Evolutionary conservation across 2,113 vertebrate species (phyloP).

Genomic region (Myodes glareolus): DNA sequence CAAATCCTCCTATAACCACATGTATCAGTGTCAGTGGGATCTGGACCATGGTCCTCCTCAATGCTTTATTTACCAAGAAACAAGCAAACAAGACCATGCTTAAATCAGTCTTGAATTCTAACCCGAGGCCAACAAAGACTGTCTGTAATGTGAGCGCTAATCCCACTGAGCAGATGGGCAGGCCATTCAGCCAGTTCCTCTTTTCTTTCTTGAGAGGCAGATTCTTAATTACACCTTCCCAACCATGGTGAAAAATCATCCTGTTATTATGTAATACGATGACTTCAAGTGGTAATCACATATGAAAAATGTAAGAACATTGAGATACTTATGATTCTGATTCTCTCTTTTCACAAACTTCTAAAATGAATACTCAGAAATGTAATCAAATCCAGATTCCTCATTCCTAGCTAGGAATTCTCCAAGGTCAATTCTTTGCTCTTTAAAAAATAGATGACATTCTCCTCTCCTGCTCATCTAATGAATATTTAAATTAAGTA

Average conservation of each 20-base stretch:
- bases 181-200: background rate
- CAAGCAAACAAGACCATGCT: slow-evolving; percentile 7
- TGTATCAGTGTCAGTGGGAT: slow-evolving; percentile 22
- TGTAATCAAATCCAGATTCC: background rate
- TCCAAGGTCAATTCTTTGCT: background rate
- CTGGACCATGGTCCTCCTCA: slow-evolving; percentile 34
- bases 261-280: slow-evolving; percentile 40
- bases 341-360: background rate
- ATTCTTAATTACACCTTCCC: slow-evolving; percentile 42
- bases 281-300: background rate
- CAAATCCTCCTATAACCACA: slow-evolving; percentile 16
- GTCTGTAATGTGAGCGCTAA: slow-evolving; percentile 32
- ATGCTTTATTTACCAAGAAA: slow-evolving; percentile 13
- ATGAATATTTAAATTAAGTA: background rate
- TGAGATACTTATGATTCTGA: background rate
- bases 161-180: slow-evolving; percentile 35
- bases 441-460: background rate
- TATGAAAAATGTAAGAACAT: background rate
- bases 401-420: background rate
- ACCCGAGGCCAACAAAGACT: slow-evolving; percentile 40
- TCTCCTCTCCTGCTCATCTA: background rate
- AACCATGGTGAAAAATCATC: background rate
- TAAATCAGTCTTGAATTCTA: slow-evolving; percentile 63
- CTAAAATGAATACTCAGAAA: slow-evolving; percentile 22
- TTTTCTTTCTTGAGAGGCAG: background rate